Conservation (phyloP, 2,888 invertebrate species). For the Microctonus aethiopoides region DNA sequence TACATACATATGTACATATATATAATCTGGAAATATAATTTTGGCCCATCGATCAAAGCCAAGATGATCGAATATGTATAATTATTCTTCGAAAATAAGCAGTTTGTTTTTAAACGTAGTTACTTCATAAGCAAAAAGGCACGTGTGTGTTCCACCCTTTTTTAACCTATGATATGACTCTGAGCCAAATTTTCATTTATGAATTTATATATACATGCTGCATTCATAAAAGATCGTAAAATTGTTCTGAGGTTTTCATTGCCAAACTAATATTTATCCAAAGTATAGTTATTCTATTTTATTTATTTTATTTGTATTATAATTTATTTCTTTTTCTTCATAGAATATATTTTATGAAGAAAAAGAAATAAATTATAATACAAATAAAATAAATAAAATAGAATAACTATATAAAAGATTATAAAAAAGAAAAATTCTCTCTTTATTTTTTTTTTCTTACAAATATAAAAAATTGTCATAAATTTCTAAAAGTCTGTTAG, state of each 20-base stretch:
- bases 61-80: neutral
- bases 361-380: neutral
- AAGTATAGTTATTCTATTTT: too few relatives aligned
- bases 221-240: neutral
- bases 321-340: neutral
- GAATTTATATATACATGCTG: neutral
- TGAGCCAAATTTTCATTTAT: neutral
- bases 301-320: neutral
- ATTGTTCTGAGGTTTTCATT: neutral
- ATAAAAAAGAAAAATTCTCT: too few relatives aligned
- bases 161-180: neutral
- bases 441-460: too few relatives aligned
- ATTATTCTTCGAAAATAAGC: constrained; percentile 5
- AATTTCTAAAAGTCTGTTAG: too few relatives aligned
- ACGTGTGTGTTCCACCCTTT: neutral
- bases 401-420: too few relatives aligned
- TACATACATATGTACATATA: constrained; percentile 1
- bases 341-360: neutral
- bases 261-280: neutral
- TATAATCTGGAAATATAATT: neutral
- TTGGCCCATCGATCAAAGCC: constrained; percentile 8
- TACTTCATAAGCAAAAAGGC: neutral
- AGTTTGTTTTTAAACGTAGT: neutral
- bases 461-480: too few relatives aligned
- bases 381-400: too few relatives aligned